Conservation (phyloP, 2,797 vertebrate genomes). For the Babyrousa celebensis region DNA sequence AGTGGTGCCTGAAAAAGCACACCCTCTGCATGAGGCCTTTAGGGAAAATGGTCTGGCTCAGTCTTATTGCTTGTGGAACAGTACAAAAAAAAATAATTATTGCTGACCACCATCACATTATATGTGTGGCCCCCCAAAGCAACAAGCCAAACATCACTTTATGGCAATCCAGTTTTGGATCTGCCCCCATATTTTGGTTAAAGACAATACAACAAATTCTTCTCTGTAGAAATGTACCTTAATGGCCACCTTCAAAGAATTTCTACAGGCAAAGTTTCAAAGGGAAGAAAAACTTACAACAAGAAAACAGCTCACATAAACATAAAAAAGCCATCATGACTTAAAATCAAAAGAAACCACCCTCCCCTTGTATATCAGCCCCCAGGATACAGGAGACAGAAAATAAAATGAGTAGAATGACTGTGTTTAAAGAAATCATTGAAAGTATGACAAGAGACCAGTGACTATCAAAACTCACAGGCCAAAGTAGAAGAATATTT, state of each 20-base stretch:
- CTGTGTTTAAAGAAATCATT: background rate
- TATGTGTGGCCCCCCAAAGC: background rate
- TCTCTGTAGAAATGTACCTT: background rate
- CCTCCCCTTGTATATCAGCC: background rate
- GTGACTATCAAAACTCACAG: background rate
- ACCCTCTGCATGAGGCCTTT: background rate
- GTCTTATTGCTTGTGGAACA: background rate
- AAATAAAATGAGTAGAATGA: background rate
- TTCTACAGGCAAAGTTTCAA: background rate
- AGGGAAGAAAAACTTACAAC: background rate
- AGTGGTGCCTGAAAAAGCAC: accelerated
- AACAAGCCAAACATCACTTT: background rate
- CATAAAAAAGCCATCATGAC: background rate
- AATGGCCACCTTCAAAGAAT: background rate
- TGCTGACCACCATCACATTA: background rate
- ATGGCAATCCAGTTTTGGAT: background rate
- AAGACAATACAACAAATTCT: background rate
- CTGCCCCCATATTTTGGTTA: background rate
- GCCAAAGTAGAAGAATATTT: background rate
- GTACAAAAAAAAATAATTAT: background rate
- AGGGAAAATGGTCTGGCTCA: too few species aligned
- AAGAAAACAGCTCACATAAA: background rate
- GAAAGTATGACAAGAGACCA: background rate
- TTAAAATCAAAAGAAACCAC: background rate
- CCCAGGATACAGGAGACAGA: background rate